A percentile compares a stretch with the other conserved stretches of the same genome.
Evolutionary conservation across 2,888 invertebrate genomes (phyloP).

Genomic region (Dyspetes luteomarginatus): DNA sequence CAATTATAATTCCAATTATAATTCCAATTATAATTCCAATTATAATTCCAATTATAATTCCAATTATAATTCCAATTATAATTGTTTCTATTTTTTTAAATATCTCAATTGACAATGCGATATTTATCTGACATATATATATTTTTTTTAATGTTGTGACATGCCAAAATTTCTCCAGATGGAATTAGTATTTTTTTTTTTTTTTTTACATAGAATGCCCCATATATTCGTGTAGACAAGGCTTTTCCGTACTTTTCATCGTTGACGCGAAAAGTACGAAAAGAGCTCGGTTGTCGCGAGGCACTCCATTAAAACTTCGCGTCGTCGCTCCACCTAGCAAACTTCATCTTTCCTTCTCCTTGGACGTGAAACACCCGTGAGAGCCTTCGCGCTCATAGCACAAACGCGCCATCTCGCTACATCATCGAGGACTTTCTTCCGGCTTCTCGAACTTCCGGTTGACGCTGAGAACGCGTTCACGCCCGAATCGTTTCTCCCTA

Average conservation of each 20-base stretch:
- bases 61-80: too few relatives aligned
- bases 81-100: too few relatives aligned
- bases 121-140: too few relatives aligned
- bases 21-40: too few relatives aligned
- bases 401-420: slow-evolving; percentile 42
- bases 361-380: slow-evolving; percentile 28
- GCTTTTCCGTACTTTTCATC: slow-evolving; percentile 51
- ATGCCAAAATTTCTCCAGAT: too few relatives aligned
- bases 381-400: slow-evolving; percentile 6
- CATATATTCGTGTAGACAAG: slow-evolving; percentile 31
- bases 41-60: too few relatives aligned
- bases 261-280: slow-evolving; percentile 36
- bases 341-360: slow-evolving; percentile 53
- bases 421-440: slow-evolving; percentile 39
- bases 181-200: not conserved
- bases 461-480: slow-evolving; percentile 40
- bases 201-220: slow-evolving; percentile 9
- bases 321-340: slow-evolving; percentile 51
- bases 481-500: slow-evolving; percentile 26
- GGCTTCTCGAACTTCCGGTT: slow-evolving; percentile 53
- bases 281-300: slow-evolving; percentile 46
- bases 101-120: too few relatives aligned
- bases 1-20: too few relatives aligned
- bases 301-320: slow-evolving; percentile 65
- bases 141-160: too few relatives aligned